Evolutionary conservation across 92 coral and sea anemone species (phyloP).

Genomic region (Umimayanthus kanabou): DNA sequence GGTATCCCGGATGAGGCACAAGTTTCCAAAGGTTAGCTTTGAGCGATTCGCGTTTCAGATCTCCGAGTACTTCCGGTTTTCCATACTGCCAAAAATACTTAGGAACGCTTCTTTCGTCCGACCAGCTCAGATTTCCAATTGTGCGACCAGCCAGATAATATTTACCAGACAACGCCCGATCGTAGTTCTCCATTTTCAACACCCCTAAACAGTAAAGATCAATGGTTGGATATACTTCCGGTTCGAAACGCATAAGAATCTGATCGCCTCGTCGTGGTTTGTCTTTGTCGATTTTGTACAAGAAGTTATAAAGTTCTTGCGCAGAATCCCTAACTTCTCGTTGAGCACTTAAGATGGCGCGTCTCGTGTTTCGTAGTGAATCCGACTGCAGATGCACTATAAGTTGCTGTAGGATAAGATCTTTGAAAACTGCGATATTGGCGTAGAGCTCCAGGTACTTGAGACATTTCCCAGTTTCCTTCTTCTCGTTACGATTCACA

Average conservation of each 20-base stretch:
- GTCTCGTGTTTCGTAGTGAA: conserved; percentile 25
- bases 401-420: conserved; percentile 46
- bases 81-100: conserved; percentile 8
- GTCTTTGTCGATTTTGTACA: conserved; percentile 35
- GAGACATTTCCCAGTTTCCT: conserved; percentile 38
- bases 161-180: conserved; percentile 43
- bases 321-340: conserved; percentile 26
- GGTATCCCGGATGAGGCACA: conserved; percentile 56
- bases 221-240: conserved; percentile 45
- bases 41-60: not conserved
- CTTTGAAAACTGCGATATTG: conserved; percentile 49
- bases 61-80: conserved; percentile 19
- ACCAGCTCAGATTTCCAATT: conserved; percentile 35
- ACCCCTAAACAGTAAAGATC: conserved; percentile 37
- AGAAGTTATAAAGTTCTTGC: conserved; percentile 37
- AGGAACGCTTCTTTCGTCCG: conserved; percentile 1
- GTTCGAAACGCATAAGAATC: conserved; percentile 49
- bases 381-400: conserved; percentile 41
- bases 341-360: conserved; percentile 38
- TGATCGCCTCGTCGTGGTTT: conserved; percentile 35
- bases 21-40: conserved; percentile 42
- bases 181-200: conserved; percentile 43
- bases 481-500: conserved; percentile 27
- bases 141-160: conserved; percentile 1
- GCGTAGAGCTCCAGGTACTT: conserved; percentile 55